Conservation (phyloP, 2,797 vertebrate genomes). For the Alectoris magna region DNA sequence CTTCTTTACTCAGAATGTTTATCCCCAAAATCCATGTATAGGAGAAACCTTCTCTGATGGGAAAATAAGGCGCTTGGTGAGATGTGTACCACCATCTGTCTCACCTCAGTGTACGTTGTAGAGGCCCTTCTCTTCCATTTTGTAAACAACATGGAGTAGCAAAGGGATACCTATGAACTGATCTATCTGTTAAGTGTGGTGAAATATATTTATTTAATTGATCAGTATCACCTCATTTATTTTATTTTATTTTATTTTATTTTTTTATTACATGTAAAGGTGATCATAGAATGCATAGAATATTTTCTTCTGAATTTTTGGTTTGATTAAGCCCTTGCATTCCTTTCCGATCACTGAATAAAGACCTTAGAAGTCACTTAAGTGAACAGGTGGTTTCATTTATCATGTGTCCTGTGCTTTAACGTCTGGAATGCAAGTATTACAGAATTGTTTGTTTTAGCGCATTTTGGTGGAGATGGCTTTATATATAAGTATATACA, state of each 20-base stretch:
- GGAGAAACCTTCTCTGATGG: neutral
- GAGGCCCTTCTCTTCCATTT: neutral
- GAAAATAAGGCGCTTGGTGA: neutral
- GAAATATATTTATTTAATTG: neutral
- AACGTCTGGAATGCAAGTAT: neutral
- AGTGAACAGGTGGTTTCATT: neutral
- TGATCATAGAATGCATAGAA: neutral
- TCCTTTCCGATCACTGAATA: neutral
- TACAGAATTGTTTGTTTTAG: neutral
- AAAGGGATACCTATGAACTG: neutral
- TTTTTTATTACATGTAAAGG: neutral
- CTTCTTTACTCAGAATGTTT: conserved; percentile 1
- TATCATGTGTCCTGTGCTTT: neutral
- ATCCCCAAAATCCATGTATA: neutral
- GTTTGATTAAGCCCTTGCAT: neutral
- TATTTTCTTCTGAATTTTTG: neutral
- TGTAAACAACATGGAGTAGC: neutral
- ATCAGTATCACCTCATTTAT: neutral
- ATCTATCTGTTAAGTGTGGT: neutral
- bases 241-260: no score
- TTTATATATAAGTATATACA: neutral
- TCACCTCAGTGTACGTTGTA: neutral
- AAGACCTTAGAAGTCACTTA: neutral
- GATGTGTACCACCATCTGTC: neutral
- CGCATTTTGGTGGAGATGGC: neutral